Evolutionary conservation across 64 coral and sea anemone genomes (phyloP).

Genomic region (Pachyseris speciosa): DNA sequence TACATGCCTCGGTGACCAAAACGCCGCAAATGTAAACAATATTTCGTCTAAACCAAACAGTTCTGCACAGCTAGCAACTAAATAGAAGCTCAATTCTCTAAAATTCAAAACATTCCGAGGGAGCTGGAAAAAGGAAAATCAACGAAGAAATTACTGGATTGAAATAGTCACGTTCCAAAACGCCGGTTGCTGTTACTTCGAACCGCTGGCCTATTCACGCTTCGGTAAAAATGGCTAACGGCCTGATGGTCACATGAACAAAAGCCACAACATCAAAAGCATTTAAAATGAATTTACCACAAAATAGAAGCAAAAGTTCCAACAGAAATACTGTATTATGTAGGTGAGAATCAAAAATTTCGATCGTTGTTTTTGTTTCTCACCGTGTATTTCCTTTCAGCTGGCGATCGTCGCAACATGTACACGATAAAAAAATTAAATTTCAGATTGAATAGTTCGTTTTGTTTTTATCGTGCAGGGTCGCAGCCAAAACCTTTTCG

Average conservation of each 20-base stretch:
- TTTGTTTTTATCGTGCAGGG: not conserved
- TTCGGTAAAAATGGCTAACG: slow-evolving; percentile 20
- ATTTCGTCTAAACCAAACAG: not conserved
- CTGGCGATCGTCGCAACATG: not conserved
- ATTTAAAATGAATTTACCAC: not conserved
- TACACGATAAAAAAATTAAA: not conserved
- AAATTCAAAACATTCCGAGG: not conserved
- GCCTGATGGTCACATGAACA: not conserved
- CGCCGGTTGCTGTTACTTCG: too few relatives aligned
- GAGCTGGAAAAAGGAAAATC: not conserved
- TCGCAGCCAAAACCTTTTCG: not conserved
- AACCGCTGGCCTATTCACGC: slow-evolving; percentile 22
- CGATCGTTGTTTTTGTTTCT: not conserved
- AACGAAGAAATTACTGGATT: not conserved
- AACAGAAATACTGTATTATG: not conserved
- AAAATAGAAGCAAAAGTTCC: not conserved
- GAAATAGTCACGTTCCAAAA: not conserved
- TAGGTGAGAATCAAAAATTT: not conserved
- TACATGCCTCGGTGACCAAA: slow-evolving; percentile 57
- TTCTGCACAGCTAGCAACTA: not conserved
- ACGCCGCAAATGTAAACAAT: slow-evolving; percentile 40
- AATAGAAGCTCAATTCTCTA: not conserved
- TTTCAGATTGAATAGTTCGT: not conserved
- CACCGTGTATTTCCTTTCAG: not conserved
- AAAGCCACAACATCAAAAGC: not conserved